Evolutionary conservation across 2,797 vertebrate genomes (phyloP).

Genomic region (Leptoclinus maculatus): DNA sequence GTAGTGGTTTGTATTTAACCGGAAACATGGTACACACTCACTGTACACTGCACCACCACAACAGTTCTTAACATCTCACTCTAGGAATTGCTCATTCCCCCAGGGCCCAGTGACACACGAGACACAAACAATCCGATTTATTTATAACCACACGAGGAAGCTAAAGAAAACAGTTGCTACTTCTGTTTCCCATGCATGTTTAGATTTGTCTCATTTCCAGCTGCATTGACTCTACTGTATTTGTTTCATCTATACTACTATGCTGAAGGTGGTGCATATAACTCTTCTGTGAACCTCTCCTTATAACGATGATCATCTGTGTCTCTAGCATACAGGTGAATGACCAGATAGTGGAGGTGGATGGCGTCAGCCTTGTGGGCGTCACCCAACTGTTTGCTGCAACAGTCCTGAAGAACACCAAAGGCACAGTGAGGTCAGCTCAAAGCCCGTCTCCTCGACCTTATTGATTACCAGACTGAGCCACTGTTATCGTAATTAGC

Average conservation of each 20-base stretch:
- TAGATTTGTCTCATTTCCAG: slow-evolving; percentile 28
- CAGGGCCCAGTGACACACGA: slow-evolving; percentile 24
- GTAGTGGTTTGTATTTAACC: not conserved
- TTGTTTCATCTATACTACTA: not conserved
- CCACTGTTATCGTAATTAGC: slow-evolving; percentile 14
- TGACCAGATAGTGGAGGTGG: slow-evolving; percentile 96
- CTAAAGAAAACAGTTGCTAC: slow-evolving; percentile 43
- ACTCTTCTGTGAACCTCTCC: not conserved
- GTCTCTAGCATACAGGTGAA: slow-evolving; percentile 91
- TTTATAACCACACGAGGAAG: slow-evolving; percentile 57
- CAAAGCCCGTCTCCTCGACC: slow-evolving; percentile 8
- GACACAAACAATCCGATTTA: slow-evolving; percentile 51
- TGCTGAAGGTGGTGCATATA: not conserved
- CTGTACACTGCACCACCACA: slow-evolving; percentile 4
- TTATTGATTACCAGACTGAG: not conserved
- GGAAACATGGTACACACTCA: not conserved
- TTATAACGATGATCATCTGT: slow-evolving; percentile 42
- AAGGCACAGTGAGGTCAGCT: slow-evolving; percentile 91
- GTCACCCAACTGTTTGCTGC: slow-evolving; percentile 95
- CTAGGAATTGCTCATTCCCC: slow-evolving; percentile 32
- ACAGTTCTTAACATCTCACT: slow-evolving; percentile 23
- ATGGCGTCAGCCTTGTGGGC: slow-evolving; percentile 92
- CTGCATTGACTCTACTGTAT: not conserved
- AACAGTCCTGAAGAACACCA: slow-evolving; percentile 95
- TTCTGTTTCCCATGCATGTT: slow-evolving; percentile 52